phyloP scores from a whole-genome alignment of 2,888 invertebrate genomes.

The Agrotis puta region DNA sequence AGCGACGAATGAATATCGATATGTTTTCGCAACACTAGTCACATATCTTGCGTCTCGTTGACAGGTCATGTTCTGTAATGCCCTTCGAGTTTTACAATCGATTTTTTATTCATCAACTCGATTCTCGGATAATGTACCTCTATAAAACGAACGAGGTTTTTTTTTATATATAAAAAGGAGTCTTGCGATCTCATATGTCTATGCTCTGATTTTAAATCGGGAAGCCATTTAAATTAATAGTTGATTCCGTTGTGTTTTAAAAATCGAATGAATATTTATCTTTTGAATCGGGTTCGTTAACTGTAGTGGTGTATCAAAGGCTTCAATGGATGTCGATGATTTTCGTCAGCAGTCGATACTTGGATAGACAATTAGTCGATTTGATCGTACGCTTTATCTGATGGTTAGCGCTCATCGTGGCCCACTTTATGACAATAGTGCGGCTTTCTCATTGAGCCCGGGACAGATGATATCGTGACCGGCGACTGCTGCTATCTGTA shows the following conservation, averaged over 20 bases:
- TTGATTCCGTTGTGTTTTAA: conserved; percentile 59
- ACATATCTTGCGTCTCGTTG: conserved; percentile 67
- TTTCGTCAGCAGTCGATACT: conserved; percentile 54
- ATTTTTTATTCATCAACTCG: conserved; percentile 51
- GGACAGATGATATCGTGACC: conserved; percentile 76
- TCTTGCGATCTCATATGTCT: conserved; percentile 40
- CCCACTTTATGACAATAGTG: conserved; percentile 78
- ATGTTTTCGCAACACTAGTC: conserved; percentile 72
- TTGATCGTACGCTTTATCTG: conserved; percentile 73
- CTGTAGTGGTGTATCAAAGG: conserved; percentile 43
- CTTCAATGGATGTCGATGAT: conserved; percentile 52
- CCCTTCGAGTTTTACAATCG: conserved; percentile 56
- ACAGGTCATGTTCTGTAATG: conserved; percentile 64
- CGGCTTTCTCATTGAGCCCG: conserved; percentile 71
- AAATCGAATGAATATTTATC: conserved; percentile 61
- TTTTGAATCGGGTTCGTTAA: conserved; percentile 39
- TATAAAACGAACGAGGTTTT: conserved; percentile 35
- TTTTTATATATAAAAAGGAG: conserved; percentile 23
- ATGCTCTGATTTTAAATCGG: conserved; percentile 48
- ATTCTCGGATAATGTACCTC: conserved; percentile 17
- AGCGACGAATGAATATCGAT: conserved; percentile 71
- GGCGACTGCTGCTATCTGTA: conserved; percentile 77
- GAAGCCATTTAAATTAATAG: conserved; percentile 56
- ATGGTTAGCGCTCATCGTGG: conserved; percentile 74
- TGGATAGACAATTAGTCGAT: conserved; percentile 71